Evolutionary conservation across 2,888 invertebrate species (phyloP).

Genomic region (Orthosia incerta): DNA sequence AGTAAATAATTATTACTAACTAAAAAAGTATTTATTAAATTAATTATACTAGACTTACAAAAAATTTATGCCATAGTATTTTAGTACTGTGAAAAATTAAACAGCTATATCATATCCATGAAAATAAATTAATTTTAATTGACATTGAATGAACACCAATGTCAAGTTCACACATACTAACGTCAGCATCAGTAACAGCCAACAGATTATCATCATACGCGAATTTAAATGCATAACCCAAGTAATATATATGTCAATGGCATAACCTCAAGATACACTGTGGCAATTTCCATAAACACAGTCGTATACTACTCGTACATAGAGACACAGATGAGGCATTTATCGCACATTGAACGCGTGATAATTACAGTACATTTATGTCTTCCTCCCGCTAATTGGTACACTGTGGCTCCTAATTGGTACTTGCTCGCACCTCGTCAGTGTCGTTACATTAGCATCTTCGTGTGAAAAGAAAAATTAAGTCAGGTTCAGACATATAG

Average conservation of each 20-base stretch:
- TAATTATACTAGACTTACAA: not conserved
- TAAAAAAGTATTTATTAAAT: not conserved
- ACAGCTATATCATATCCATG: too few relatives aligned
- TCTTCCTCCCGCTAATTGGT: conserved; percentile 64
- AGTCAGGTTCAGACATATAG: conserved; percentile 54
- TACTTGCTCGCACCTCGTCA: conserved; percentile 54
- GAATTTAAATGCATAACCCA: conserved; percentile 41
- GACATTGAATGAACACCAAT: not conserved
- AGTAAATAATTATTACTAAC: not conserved
- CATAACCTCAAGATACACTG: conserved; percentile 30
- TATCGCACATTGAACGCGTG: conserved; percentile 55
- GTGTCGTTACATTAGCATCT: conserved; percentile 43
- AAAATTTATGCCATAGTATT: too few relatives aligned
- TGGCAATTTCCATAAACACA: conserved; percentile 45
- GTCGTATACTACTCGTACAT: not conserved
- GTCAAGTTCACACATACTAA: conserved; percentile 34
- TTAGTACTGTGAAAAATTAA: too few relatives aligned
- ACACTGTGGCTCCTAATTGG: conserved; percentile 67
- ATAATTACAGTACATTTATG: conserved; percentile 63
- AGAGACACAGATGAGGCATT: conserved; percentile 35
- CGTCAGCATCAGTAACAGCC: conserved; percentile 1
- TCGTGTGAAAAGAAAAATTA: conserved; percentile 56
- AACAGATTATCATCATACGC: conserved; percentile 23
- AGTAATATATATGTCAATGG: too few relatives aligned
- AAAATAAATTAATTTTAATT: too few relatives aligned